Evolutionary conservation across 2,797 vertebrate species (phyloP).

Genomic region (Telmatherina bonti): DNA sequence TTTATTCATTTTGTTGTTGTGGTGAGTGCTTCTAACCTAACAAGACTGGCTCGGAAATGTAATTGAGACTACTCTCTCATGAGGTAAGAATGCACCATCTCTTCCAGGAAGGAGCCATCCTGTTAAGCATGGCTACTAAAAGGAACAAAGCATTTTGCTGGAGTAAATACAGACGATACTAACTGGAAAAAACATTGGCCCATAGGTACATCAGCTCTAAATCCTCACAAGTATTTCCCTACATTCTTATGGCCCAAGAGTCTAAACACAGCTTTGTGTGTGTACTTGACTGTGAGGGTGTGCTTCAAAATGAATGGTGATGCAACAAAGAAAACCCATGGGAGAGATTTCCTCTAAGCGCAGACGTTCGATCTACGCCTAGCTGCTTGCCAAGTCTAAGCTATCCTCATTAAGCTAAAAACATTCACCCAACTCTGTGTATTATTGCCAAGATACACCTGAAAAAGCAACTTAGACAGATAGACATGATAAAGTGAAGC

Average conservation of each 20-base stretch:
- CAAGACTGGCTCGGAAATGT: constrained; percentile 10
- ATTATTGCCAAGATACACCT: constrained; percentile 60
- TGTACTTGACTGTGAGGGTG: constrained; percentile 32
- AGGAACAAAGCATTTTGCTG: constrained; percentile 39
- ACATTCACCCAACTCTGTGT: constrained; percentile 58
- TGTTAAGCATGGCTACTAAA: constrained; percentile 21
- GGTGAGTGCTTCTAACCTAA: constrained; percentile 22
- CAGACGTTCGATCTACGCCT: constrained; percentile 63
- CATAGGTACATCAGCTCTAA: constrained; percentile 30
- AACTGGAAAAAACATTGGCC: constrained; percentile 43
- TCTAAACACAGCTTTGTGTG: constrained; percentile 23
- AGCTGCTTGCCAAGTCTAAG: constrained; percentile 72
- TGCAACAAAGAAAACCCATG: constrained; percentile 66
- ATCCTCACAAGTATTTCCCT: constrained; percentile 29
- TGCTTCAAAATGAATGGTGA: constrained; percentile 67
- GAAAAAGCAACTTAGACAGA: constrained; percentile 11
- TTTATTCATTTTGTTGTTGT: constrained; percentile 27
- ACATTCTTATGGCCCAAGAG: constrained; percentile 9
- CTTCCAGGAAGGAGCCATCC: constrained; percentile 24
- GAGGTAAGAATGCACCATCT: constrained; percentile 9
- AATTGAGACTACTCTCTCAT: constrained; percentile 35
- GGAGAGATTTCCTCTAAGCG: constrained; percentile 73
- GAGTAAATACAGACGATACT: constrained; percentile 37
- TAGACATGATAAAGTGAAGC: constrained; percentile 27
- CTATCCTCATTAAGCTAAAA: constrained; percentile 77